Evolutionary conservation across 2,113 vertebrate genomes (phyloP).

Genomic region (Scatophagus argus): DNA sequence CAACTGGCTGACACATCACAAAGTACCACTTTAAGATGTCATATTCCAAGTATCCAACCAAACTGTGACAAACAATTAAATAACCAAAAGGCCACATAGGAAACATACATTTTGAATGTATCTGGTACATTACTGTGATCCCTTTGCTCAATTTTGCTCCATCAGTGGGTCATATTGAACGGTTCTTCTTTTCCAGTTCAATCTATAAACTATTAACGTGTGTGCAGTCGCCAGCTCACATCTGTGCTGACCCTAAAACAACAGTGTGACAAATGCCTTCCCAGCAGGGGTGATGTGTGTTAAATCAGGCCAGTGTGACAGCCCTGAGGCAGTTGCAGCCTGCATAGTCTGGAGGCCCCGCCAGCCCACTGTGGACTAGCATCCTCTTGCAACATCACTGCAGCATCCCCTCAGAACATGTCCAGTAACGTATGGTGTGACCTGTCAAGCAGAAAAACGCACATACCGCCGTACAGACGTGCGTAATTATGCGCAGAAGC

Average conservation of each 20-base stretch:
- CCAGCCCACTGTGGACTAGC: constrained; percentile 24
- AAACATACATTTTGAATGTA: too few relatives aligned
- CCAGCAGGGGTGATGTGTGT: constrained; percentile 26
- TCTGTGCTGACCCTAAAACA: constrained; percentile 48
- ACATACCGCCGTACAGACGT: background rate
- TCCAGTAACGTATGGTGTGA: constrained; percentile 6
- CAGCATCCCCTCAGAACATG: constrained; percentile 48
- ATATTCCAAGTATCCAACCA: background rate
- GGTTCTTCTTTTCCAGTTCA: background rate
- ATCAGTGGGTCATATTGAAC: constrained; percentile 9
- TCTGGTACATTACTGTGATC: background rate
- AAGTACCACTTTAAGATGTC: background rate
- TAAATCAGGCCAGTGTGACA: constrained; percentile 65
- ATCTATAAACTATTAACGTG: constrained; percentile 50
- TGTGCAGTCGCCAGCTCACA: constrained; percentile 19
- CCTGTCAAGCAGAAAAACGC: constrained; percentile 14
- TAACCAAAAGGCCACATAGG: background rate
- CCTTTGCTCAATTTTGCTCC: background rate
- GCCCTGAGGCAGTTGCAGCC: constrained; percentile 36
- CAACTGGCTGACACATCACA: background rate
- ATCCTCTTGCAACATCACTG: constrained; percentile 54
- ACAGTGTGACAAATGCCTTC: constrained; percentile 39
- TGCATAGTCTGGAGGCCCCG: constrained; percentile 41
- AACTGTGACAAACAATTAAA: background rate
- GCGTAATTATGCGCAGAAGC: background rate